Evolutionary conservation across 2,797 vertebrate genomes (phyloP).

Genomic region (Streptopelia turtur): DNA sequence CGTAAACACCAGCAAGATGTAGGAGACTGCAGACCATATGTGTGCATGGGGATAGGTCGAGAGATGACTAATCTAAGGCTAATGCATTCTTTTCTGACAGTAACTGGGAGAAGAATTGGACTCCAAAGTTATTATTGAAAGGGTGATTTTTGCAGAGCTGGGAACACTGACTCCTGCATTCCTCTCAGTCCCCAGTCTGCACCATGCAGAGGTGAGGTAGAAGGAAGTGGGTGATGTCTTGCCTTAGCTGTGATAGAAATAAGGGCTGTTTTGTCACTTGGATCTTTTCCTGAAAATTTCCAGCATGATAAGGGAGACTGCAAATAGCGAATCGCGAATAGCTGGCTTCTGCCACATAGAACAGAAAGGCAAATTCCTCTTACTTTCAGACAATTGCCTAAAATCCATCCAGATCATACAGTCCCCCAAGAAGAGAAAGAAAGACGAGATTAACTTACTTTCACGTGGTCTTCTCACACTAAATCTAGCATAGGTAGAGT

Average conservation of each 20-base stretch:
- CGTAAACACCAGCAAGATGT: background rate
- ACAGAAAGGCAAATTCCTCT: background rate
- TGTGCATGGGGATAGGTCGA: background rate
- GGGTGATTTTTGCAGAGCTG: background rate
- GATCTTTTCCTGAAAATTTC: background rate
- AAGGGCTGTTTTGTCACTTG: background rate
- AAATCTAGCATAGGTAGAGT: background rate
- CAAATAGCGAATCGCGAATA: background rate
- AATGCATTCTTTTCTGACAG: background rate
- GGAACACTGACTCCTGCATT: constrained; percentile 18
- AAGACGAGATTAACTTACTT: background rate
- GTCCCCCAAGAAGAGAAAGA: background rate
- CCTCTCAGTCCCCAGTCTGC: background rate
- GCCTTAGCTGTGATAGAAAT: background rate
- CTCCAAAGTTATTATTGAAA: background rate
- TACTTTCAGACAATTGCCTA: background rate
- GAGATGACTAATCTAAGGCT: background rate
- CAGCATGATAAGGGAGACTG: background rate
- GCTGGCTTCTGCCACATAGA: background rate
- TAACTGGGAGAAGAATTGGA: background rate
- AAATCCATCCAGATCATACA: background rate
- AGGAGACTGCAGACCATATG: background rate
- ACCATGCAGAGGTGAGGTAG: background rate
- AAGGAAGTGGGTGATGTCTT: background rate
- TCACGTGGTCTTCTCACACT: background rate